Evolutionary conservation across 1,140 invertebrate genomes (phyloP), one percentile per base, ranked within the genome.

Genomic region (Latrodectus geometricus): DNA sequence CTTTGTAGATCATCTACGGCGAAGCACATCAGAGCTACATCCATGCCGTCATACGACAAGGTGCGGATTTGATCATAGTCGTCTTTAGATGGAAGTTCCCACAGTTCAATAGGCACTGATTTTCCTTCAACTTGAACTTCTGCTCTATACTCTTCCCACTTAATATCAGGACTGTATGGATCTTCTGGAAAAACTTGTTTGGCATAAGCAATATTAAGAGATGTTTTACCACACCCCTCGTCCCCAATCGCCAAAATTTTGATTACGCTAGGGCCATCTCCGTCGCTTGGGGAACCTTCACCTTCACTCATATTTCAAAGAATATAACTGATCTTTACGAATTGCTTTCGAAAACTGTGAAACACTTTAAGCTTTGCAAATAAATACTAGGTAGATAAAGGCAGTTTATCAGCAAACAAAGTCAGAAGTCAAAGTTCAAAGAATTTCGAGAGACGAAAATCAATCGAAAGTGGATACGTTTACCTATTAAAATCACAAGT

Each of bases 191-290:
- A 74, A 52, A 66, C 61, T 8, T 61, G 54, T 61, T 61, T 17
- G 17, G 17, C 17, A 61, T 4, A 61, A 61, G 54, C 8, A 14
- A 11, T 61, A 17, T 14, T 61, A 35, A 87, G 80, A 21, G 70
- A 68, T 35, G 86, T 87, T 21, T 87, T 82, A 9, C 86, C 86
- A 15, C 78, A 87, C 20, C 52, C 54, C 15, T 68, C 86, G 75
- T 87, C 72, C 17, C 86, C 86, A 15, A 87, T 68, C 11, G 73
- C 20, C 9, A 87, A 49, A 73, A 87, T 56, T 74, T 87, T 87
- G 1, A 35, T 35, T 35, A 35, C 35, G 35, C 35, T 35, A 5
- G 35, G 35, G 35, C 35, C 35, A 35, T 35, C 35, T 35, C 35
- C 35, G 35, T 35, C 35, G 35, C 35, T 35, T 35, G 35, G 35